Evolutionary conservation across 1,140 invertebrate species (phyloP), one percentile per base, ranked within the genome.

Genomic region (Lordiphosa clarofinis): DNA sequence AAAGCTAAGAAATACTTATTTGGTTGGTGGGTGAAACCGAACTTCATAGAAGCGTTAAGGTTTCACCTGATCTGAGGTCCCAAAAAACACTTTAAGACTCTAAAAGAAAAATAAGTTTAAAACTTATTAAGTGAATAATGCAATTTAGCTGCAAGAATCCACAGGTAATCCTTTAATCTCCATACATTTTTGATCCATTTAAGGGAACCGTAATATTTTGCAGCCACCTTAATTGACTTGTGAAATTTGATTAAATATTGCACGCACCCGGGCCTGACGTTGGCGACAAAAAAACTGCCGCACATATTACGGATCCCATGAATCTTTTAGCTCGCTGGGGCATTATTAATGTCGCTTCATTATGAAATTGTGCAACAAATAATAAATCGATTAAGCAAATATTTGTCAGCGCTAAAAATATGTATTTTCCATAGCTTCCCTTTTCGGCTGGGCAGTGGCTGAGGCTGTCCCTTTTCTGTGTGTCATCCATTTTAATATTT

Each of bases 341-440:
- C 62, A 84, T 84, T 84, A 76, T 82, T 84, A 76, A 82, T 82
- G 72, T 56, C 37, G 68, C 48, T 76, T 84, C 78, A 82, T 82
- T 82, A 82, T 73, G 78, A 62, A 76, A 84, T 76, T 82, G 78
- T 73, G 72, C 73, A 84, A 82, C 72, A 73, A 82, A 82, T 76
- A 84, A 84, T 84, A 76, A 82, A 82, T 82, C 76, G 76, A 82
- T 82, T 82, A 82, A 82, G 78, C 78, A 84, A 82, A 82, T 76
- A 84, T 76, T 84, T 82, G 74, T 71, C 72, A 67, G 68, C 46
- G 52, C 72, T 75, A 72, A 75, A 76, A 72, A 69, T 67, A 66
- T 81, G 61, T 44, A 72, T 64, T 72, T 82, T 76, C 60, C 54
- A 70, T 66, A 62, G 70, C 52, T 33, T 52, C 56, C 50, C 59